Evolutionary conservation across 2,113 vertebrate genomes (phyloP), one percentile per base, ranked within the genome.

Genomic region (Montifringilla adamsi): DNA sequence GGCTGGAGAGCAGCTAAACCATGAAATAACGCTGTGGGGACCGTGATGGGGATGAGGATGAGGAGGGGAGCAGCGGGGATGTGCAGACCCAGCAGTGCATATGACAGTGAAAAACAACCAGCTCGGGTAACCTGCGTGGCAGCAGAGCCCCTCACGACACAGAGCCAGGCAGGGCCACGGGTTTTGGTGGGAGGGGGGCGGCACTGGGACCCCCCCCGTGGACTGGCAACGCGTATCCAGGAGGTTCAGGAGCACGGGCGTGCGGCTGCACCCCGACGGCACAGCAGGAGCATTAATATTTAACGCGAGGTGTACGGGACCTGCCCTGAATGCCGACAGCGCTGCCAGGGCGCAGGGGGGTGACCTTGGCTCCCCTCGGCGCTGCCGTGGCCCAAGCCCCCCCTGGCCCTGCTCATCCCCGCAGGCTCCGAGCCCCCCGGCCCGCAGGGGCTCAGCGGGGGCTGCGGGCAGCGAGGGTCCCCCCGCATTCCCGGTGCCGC

Each of bases 11-110:
- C 81, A 10, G 59, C 76, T 12, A 11, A 47, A 8, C 0, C 3
- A 0, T 0, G 1, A 10, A 4, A 10, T 0, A 4, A 7, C n/a
- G 58, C 76, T 8, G 1, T 1, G 33, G 39, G 44, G 60, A n/a
- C 22, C 6, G 1, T 1, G n/a, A 6, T 7, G 75, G 63, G 53
- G 27, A 50, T 33, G 11, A 24, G 33, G 83, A 49, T 17, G 62
- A 59, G 59, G 22, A 81, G 52, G 18, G 33, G 59, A 33, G 33
- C 33, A 20, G 60, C 50, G 23, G 15, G 27, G 46, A 16, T 2
- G 47, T 4, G 4, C 1, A 19, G 63, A 14, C 35, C 33, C 53
- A 44, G 84, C 62, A 6, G 44, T 2, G 7, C 26, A 0, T 15
- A 76, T 3, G 62, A 30, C 49, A 13, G 77, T 24, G 8, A 55